Evolutionary conservation across 2,113 vertebrate species (phyloP).

Genomic region (Pao palembangensis): DNA sequence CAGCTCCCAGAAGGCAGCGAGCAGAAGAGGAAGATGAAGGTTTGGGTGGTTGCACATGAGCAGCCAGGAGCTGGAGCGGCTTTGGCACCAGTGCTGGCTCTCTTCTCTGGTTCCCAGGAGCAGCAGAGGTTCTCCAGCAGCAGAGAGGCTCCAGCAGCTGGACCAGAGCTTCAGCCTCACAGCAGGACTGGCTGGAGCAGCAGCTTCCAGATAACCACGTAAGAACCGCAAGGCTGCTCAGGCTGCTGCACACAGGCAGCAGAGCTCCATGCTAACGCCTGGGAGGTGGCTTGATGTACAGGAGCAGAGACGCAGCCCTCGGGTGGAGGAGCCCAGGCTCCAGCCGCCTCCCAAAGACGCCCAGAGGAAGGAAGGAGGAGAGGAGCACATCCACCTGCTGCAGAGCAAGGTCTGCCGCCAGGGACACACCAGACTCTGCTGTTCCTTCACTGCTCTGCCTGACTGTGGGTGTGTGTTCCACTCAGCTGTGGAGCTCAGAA

Average conservation of each 20-base stretch:
- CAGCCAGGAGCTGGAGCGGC: no score
- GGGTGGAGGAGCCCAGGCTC: constrained; percentile 70
- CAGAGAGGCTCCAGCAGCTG: constrained; percentile 50
- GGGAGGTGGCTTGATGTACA: constrained; percentile 9
- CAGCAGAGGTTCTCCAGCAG: constrained; percentile 58
- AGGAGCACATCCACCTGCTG: constrained; percentile 86
- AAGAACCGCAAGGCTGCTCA: neutral
- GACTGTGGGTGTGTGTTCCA: neutral
- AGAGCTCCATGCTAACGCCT: neutral
- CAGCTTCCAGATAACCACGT: constrained; percentile 19
- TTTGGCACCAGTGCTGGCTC: no score
- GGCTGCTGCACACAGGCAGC: no score
- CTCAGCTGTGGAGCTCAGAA: constrained; percentile 79
- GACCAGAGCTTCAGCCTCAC: constrained; percentile 7
- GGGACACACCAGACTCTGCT: neutral
- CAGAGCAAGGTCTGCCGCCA: constrained; percentile 79
- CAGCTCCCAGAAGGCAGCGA: no score
- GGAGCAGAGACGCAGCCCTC: constrained; percentile 57
- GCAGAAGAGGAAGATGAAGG: no score
- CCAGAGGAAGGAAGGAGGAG: constrained; percentile 74
- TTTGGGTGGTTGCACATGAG: no score
- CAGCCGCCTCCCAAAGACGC: constrained; percentile 75
- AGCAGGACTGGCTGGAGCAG: neutral
- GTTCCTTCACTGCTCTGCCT: no score
- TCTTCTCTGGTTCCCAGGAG: constrained; percentile 15